Percentiles rank a stretch among this genome's conserved stretches.
Conservation (phyloP, 2,113 vertebrate species). For the Tamias sibiricus region DNA sequence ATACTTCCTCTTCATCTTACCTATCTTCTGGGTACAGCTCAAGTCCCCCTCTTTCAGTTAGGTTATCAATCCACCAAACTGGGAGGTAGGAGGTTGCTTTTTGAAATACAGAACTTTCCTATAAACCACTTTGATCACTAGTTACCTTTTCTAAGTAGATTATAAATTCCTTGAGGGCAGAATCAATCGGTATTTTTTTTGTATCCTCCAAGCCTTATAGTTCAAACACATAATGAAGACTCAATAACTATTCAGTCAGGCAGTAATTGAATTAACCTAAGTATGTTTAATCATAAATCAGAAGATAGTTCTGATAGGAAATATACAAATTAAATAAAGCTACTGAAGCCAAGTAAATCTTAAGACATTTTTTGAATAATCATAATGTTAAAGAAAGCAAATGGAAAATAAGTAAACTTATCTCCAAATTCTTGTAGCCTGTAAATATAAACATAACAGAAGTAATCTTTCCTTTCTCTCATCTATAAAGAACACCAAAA, state of each 20-base stretch:
- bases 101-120: neutral
- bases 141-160: neutral
- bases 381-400: neutral
- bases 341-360: neutral
- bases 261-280: neutral
- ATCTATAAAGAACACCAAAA: slow-evolving; percentile 50
- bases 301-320: neutral
- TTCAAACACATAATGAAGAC: neutral
- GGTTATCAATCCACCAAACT: fast-evolving
- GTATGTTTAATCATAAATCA: neutral
- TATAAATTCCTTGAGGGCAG: neutral
- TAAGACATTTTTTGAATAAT: neutral
- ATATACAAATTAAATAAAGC: neutral
- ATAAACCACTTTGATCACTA: neutral
- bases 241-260: neutral
- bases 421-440: neutral
- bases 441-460: slow-evolving; percentile 1
- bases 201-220: neutral
- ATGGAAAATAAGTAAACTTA: neutral
- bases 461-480: slow-evolving; percentile 67
- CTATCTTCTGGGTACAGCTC: neutral
- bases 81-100: neutral
- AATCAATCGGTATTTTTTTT: neutral
- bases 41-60: fast-evolving
- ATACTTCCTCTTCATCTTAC: too few relatives aligned